Percentiles rank a stretch among this genome's conserved stretches.
These are phyloP conservation scores for Sciurus carolinensis DNA, from an alignment of 2,797 vertebrate genomes.

Conservation along the genomic window DNA sequence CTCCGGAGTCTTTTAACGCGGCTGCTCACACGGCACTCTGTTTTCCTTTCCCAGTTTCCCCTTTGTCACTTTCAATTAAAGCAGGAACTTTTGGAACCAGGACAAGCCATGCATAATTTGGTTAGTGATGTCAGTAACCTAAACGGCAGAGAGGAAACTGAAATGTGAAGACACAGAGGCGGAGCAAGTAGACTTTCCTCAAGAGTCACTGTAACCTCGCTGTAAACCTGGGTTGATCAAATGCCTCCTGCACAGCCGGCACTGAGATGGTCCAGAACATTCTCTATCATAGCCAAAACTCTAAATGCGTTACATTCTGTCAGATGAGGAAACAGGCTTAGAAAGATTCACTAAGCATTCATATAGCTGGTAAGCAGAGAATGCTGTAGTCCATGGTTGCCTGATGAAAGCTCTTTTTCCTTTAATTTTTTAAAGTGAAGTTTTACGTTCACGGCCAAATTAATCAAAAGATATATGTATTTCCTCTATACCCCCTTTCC, in stretches of 20 bases:
- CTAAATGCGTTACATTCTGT: background rate
- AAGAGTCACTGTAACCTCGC: fast-evolving
- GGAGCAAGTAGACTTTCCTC: background rate
- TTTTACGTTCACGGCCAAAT: background rate
- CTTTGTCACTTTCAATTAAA: slow-evolving; percentile 84
- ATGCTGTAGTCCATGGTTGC: fast-evolving
- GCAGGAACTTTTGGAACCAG: slow-evolving; percentile 77
- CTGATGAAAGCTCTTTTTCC: background rate
- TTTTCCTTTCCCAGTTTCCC: slow-evolving; percentile 75
- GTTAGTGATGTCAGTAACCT: slow-evolving; percentile 61
- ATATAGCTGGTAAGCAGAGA: background rate
- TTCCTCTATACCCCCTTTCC: background rate
- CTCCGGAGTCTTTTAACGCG: slow-evolving; percentile 77
- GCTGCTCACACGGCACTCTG: slow-evolving; percentile 71
- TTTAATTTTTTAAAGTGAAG: background rate
- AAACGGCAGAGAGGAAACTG: background rate
- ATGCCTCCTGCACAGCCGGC: fast-evolving
- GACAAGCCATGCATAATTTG: slow-evolving; percentile 72
- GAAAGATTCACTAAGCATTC: background rate
- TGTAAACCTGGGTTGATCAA: fast-evolving
- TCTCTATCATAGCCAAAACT: background rate
- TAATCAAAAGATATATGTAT: background rate
- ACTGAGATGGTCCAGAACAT: background rate
- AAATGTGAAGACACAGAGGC: background rate
- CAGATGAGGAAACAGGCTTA: background rate